Conservation (phyloP, 2,797 vertebrate species). For the Myotis daubentonii region DNA sequence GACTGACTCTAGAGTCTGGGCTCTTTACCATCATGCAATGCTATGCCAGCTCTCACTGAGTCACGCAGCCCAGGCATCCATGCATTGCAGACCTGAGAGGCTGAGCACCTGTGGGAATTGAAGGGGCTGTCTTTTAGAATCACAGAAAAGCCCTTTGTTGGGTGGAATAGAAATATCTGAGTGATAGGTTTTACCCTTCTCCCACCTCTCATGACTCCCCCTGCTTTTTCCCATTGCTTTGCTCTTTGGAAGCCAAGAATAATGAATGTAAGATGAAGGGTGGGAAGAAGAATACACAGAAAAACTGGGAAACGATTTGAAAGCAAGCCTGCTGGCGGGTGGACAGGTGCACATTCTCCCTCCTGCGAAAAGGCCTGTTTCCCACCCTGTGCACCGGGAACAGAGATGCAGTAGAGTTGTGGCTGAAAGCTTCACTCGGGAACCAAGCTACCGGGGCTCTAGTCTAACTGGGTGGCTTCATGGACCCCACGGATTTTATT, state of each 20-base stretch:
- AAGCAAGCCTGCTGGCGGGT: background rate
- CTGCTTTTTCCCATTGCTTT: background rate
- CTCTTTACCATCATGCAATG: fast-evolving
- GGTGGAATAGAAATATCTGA: background rate
- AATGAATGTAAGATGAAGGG: background rate
- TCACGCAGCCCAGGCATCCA: background rate
- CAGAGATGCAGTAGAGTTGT: background rate
- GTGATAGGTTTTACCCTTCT: background rate
- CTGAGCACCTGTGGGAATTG: background rate
- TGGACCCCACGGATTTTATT: background rate
- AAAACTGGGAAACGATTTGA: background rate
- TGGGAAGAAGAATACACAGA: background rate
- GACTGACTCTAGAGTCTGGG: background rate
- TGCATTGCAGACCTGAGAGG: fast-evolving
- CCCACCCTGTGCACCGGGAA: background rate
- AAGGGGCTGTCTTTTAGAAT: background rate
- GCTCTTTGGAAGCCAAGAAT: constrained; percentile 21
- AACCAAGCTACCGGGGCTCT: background rate
- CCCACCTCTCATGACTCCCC: background rate
- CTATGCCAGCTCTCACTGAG: background rate
- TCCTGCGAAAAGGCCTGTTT: background rate
- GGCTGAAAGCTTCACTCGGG: background rate
- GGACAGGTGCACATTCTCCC: background rate
- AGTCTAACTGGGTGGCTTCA: background rate
- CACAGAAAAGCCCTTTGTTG: background rate